A percentile compares a stretch with the other conserved stretches of the same genome.
Evolutionary conservation across 2,888 invertebrate species (phyloP).

Genomic region (Tolmerus cingulatus): DNA sequence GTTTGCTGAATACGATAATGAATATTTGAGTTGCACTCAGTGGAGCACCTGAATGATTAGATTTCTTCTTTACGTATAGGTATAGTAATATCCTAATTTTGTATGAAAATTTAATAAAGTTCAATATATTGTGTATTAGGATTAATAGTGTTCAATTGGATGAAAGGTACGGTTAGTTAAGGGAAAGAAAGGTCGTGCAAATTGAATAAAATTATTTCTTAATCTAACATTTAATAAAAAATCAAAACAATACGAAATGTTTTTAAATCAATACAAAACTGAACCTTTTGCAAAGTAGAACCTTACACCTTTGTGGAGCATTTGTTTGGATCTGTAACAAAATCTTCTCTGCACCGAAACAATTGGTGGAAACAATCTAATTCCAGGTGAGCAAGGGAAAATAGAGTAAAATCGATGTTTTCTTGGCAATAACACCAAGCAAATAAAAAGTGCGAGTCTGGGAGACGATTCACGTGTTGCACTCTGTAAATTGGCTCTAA

Average conservation of each 20-base stretch:
- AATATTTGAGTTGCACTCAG: no score
- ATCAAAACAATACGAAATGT: background rate
- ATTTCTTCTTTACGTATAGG: no score
- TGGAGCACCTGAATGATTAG: no score
- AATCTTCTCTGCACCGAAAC: background rate
- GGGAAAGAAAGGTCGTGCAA: no score
- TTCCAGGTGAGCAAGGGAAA: background rate
- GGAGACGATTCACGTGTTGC: background rate
- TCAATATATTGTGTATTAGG: no score
- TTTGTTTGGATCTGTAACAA: background rate
- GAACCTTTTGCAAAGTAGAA: background rate
- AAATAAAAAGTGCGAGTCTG: background rate
- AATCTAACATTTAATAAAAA: background rate
- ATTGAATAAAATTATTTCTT: no score
- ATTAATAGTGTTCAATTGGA: no score
- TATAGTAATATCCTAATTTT: no score
- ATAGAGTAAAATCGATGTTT: background rate
- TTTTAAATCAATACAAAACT: background rate
- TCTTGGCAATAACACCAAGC: background rate
- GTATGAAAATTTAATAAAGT: no score
- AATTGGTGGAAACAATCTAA: background rate
- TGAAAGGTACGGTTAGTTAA: no score
- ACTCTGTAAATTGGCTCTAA: background rate
- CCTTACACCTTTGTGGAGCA: background rate
- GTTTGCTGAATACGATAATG: no score